phyloP scores from a whole-genome alignment of 1,140 invertebrate genomes.

The Diorhabda carinulata region DNA sequence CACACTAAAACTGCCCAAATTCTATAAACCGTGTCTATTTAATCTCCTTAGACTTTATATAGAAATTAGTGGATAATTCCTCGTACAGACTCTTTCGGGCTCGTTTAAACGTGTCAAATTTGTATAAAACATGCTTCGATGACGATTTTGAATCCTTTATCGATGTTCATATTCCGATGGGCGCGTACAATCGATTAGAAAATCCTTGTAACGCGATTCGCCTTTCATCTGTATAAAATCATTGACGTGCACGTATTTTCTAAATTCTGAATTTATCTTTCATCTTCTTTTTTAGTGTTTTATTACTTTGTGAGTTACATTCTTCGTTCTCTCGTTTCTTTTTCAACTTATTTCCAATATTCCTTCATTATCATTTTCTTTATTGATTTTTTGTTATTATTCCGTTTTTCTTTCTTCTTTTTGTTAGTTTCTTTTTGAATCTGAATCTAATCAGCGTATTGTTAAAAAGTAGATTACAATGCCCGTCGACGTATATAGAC shows the following conservation, averaged over 20 bases:
- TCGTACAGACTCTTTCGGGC: neutral
- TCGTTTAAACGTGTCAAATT: slow-evolving; percentile 15
- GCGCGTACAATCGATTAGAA: slow-evolving; percentile 26
- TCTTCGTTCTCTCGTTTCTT: too few species aligned
- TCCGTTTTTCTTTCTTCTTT: neutral
- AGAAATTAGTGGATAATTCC: slow-evolving; percentile 1
- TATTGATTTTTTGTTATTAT: neutral
- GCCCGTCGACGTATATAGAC: too few species aligned
- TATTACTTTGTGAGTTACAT: too few species aligned
- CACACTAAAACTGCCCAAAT: neutral
- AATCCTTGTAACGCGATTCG: slow-evolving; percentile 19
- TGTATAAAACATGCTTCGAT: slow-evolving; percentile 24
- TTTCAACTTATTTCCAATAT: too few species aligned
- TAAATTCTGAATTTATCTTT: too few species aligned
- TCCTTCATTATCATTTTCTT: slow-evolving; percentile 16
- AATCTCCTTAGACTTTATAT: slow-evolving; percentile 3
- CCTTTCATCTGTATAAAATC: neutral
- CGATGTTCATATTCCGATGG: slow-evolving; percentile 23
- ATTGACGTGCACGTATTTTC: too few species aligned
- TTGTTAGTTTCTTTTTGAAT: neutral
- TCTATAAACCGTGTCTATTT: neutral
- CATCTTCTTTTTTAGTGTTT: too few species aligned
- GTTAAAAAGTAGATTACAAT: too few species aligned
- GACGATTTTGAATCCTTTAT: slow-evolving; percentile 26
- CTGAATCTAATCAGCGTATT: too few species aligned